phyloP scores from a whole-genome alignment of 2,797 vertebrate genomes.

The Chrosomus eos region DNA sequence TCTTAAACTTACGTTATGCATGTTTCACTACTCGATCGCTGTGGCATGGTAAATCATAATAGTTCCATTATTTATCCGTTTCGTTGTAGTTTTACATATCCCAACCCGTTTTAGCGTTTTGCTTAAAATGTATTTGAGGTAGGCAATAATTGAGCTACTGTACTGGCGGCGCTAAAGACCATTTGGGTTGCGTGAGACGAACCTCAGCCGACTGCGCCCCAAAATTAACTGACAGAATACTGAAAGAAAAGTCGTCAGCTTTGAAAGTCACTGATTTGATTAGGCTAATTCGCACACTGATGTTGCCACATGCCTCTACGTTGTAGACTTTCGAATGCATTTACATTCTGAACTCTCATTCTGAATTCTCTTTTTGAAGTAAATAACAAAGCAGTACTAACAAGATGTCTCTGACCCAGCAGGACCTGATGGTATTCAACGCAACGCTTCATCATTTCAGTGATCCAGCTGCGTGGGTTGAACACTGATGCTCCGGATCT shows the following conservation, averaged over 20 bases:
- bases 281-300: background rate
- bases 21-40: background rate
- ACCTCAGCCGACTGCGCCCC: conserved; percentile 15
- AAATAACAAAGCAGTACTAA: conserved; percentile 15
- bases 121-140: background rate
- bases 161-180: background rate
- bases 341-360: background rate
- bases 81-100: background rate
- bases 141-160: background rate
- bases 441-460: conserved; percentile 24
- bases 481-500: conserved; percentile 56
- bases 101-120: background rate
- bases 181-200: background rate
- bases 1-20: background rate
- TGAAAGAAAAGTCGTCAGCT: background rate
- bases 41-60: background rate
- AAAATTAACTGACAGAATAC: background rate
- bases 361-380: background rate
- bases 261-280: conserved; percentile 12
- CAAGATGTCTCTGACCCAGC: conserved; percentile 26
- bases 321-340: background rate
- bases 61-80: background rate
- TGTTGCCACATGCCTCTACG: background rate
- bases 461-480: conserved; percentile 37
- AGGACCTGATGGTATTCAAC: conserved; percentile 33